phyloP scores from a whole-genome alignment of 2,888 invertebrate species.

The Andrena camellia region DNA sequence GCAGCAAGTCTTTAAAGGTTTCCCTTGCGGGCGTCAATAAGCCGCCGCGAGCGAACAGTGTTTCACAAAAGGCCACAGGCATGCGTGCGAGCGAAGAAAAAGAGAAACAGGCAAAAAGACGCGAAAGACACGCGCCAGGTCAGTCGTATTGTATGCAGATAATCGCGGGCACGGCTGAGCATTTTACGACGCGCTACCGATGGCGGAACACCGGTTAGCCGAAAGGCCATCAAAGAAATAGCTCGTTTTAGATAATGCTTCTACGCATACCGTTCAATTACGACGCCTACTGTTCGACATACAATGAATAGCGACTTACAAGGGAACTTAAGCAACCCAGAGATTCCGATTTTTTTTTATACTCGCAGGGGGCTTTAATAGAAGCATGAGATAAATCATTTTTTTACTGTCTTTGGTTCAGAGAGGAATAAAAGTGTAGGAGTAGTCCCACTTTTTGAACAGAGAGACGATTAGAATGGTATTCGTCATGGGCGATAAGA shows the following conservation, averaged over 20 bases:
- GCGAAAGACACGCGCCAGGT: not conserved
- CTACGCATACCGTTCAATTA: conserved; percentile 16
- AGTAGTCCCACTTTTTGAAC: too few relatives aligned
- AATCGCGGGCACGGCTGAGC: not conserved
- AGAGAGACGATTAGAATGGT: too few relatives aligned
- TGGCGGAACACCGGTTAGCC: conserved; percentile 18
- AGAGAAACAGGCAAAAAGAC: not conserved
- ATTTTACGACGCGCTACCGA: conserved; percentile 40
- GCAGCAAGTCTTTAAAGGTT: conserved; percentile 33
- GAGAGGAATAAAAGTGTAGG: too few relatives aligned
- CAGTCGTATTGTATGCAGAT: conserved; percentile 3
- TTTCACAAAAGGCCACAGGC: conserved; percentile 3
- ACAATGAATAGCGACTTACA: too few relatives aligned
- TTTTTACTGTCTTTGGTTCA: too few relatives aligned
- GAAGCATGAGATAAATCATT: too few relatives aligned
- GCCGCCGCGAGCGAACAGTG: not conserved
- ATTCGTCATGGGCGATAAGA: too few relatives aligned
- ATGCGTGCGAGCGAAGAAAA: not conserved
- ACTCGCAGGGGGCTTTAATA: too few relatives aligned
- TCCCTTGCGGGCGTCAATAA: conserved; percentile 21
- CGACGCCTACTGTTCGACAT: not conserved
- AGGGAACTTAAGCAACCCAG: too few relatives aligned
- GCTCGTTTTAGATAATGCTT: conserved; percentile 16
- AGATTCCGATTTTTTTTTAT: too few relatives aligned
- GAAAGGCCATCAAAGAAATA: conserved; percentile 11